Base-by-base conservation (phyloP, 2,888 invertebrate genomes). In the Parascotia fuliginaria region DNA sequence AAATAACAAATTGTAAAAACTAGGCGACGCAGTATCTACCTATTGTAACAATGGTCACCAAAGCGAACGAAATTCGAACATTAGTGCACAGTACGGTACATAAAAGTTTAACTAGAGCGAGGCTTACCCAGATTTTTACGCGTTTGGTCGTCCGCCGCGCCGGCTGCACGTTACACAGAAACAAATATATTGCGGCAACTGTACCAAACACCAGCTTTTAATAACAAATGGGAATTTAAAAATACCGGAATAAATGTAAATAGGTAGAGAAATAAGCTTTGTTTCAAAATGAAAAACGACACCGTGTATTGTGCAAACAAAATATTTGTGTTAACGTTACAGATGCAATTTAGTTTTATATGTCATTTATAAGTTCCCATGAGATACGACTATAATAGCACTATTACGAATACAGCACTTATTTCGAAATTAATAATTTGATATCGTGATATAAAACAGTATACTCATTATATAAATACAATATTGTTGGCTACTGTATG, bases 221-320 rank as follows among this genome's bases (percentile, higher is more conserved):
- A 58, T 58, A 67, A 31, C 57, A 53, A 65, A 70, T 70, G 71
- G 62, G 42, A 41, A 50, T 68, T 68, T 62, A 62, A 69, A 68
- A 68, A 65, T 56, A 46, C 41, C 42, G 31, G 57, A 44, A 66
- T 63, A 54, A 64, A 70, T 59, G 61, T 57, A 62, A 64, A 64
- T 61, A 64, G 56, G 52, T 48, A 52, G 49, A 34, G 53, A 47
- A 59, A 62, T 63, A 38, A 36, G 56, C 70, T 55, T 61, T 62
- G 51, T 51, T 45, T 40, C 38, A 27, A 49, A 39, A 41, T 31
- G 40, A 46, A 60, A 38, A 42, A 14, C n/a, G 15, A 49, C 27
- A 11, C 19, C 22, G 13, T 32, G 24, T 15, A 14, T 16, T 19
- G 45, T 19, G 9, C 9, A n/a, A 11, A 5, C 11, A 28, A 11